Percentiles rank a stretch among this genome's conserved stretches.
These are phyloP conservation scores for Ryuthela nishihirai DNA, from an alignment of 2,888 invertebrate species.

Conservation along the genomic window DNA sequence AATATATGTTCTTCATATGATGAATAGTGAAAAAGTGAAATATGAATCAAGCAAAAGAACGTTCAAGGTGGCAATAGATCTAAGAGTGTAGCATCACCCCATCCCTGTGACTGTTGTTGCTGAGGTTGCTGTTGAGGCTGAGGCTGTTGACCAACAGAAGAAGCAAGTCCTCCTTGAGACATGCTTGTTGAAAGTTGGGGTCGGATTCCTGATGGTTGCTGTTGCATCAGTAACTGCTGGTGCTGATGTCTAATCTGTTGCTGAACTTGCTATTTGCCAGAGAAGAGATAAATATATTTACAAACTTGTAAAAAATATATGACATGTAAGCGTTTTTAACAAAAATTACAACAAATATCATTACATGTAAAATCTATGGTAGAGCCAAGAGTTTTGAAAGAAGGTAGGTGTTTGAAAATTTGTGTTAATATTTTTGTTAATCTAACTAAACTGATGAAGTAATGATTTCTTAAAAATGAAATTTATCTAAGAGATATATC, in stretches of 20 bases:
- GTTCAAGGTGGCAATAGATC: slow-evolving; percentile 27
- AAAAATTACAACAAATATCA: not conserved
- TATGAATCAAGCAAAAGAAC: no score
- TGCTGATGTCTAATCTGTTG: slow-evolving; percentile 14
- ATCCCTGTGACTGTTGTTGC: slow-evolving; percentile 13
- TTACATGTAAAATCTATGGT: not conserved
- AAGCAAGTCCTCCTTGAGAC: slow-evolving; percentile 14
- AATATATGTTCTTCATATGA: no score
- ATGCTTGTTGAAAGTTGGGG: slow-evolving; percentile 17
- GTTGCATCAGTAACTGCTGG: slow-evolving; percentile 17
- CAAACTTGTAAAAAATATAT: not conserved
- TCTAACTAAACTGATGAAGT: no score
- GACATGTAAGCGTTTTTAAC: not conserved
- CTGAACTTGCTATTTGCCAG: slow-evolving; percentile 44
- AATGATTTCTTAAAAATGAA: no score
- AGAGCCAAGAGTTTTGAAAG: no score
- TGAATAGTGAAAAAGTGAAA: no score
- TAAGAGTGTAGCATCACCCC: slow-evolving; percentile 30
- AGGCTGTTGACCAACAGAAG: slow-evolving; percentile 17
- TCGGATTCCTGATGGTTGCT: slow-evolving; percentile 26
- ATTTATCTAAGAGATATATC: no score
- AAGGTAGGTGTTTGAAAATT: no score
- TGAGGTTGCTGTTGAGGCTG: slow-evolving; percentile 22
- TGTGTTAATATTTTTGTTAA: no score
- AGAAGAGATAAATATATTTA: slow-evolving; percentile 40